Base-by-base conservation (phyloP, 2,113 vertebrate species). In the Sarotherodon lohbergeri region DNA sequence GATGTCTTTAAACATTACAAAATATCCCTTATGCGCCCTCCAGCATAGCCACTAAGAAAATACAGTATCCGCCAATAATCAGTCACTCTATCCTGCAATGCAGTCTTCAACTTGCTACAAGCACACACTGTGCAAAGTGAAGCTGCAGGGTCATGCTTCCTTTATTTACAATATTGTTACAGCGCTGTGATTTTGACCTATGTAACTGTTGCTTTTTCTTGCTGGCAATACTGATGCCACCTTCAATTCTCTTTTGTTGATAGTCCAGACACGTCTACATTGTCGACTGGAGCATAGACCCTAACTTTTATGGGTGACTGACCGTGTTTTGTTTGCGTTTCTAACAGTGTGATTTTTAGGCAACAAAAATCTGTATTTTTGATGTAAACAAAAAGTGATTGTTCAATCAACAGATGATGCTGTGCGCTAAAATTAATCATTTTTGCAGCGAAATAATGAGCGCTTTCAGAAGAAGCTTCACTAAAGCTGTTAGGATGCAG, bases 1-100 rank as follows among this genome's bases (percentile, higher is more conserved):
- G 81, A 87, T 85, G 86, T 84, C 84, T 83, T 85, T 59, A 93
- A 85, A 92, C 89, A 83, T 91, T 82, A 91, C 89, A 86, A 46
- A 80, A 85, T 36, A 50, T 17, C 46, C 66, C 71, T 87, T 85
- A 91, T 73, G 82, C 56, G 2, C 19, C 27, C 43, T 83, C 81
- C 39, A 84, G 56, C 34, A 8, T 19, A 84, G 27, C 12, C 63
- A 13, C n/a, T 14, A 6, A 5, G 55, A 71, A 73, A 85, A 71
- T 78, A 6, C 54, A 63, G 10, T 8, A 84, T 78, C 16, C 4
- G 3, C 3, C 27, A 76, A 82, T 19, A 22, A 27, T 27, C 36
- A 50, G 16, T 78, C 27, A 19, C 17, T 32, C 46, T 78, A 52
- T 13, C 46, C 73, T 78, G 27, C 46, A 78, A 19, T 32, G 43